phyloP scores from a whole-genome alignment of 1,140 invertebrate genomes.

The Heliconius melpomene region DNA sequence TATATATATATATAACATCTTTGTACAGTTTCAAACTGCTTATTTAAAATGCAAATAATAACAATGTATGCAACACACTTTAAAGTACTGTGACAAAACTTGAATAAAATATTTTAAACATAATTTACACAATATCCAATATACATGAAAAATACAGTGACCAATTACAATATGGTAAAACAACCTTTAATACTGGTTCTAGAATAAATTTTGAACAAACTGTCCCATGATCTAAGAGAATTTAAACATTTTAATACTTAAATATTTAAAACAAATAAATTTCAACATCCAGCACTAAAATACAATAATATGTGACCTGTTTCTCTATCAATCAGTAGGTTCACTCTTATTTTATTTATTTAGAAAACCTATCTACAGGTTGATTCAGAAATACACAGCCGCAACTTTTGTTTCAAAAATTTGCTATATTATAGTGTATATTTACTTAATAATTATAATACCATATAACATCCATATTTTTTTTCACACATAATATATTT shows the following conservation, averaged over 20 bases:
- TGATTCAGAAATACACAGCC: slow-evolving; percentile 62
- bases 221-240: neutral
- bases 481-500: slow-evolving; percentile 44
- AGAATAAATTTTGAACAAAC: neutral
- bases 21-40: neutral
- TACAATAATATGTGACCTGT: neutral
- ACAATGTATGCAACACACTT: neutral
- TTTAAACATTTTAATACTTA: neutral
- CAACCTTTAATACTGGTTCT: neutral
- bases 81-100: neutral
- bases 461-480: slow-evolving; percentile 42
- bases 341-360: slow-evolving; percentile 42
- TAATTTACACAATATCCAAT: neutral
- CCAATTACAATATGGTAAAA: neutral
- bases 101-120: neutral
- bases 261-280: neutral
- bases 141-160: neutral
- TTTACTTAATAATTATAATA: slow-evolving; percentile 44
- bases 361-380: slow-evolving; percentile 53
- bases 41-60: neutral
- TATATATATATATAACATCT: neutral
- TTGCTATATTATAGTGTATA: slow-evolving; percentile 45
- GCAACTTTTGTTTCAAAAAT: slow-evolving; percentile 50
- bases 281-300: slow-evolving; percentile 31
- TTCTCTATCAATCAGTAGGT: slow-evolving; percentile 46